A percentile compares a stretch with the other conserved stretches of the same genome.
Evolutionary conservation across 92 coral and sea anemone species (phyloP).

Genomic region (Porites evermanni): DNA sequence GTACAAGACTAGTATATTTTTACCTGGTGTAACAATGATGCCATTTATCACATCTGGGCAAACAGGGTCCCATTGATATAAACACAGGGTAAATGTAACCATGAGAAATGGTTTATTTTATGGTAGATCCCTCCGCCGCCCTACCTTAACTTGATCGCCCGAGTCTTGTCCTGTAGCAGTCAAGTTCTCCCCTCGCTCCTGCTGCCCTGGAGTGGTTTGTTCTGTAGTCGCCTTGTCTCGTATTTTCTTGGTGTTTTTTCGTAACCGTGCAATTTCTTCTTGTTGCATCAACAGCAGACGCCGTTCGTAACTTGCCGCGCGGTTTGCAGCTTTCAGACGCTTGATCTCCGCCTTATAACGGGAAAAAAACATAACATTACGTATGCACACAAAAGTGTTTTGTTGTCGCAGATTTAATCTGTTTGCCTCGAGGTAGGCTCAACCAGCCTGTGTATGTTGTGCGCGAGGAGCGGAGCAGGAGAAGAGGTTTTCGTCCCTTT

Average conservation of each 20-base stretch:
- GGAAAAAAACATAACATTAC: background rate
- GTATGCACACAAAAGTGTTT: background rate
- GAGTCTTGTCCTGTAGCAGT: constrained; percentile 11
- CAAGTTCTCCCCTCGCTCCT: constrained; percentile 12
- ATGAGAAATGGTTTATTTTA: too few relatives aligned
- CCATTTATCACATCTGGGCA: too few relatives aligned
- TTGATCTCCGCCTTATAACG: constrained; percentile 94
- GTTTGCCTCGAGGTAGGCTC: background rate
- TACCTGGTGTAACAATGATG: too few relatives aligned
- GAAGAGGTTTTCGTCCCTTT: background rate
- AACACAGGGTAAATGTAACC: too few relatives aligned
- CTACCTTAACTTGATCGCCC: constrained; percentile 33
- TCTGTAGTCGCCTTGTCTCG: constrained; percentile 72
- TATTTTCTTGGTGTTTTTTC: constrained; percentile 85
- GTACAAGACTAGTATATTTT: too few relatives aligned
- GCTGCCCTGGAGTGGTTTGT: background rate
- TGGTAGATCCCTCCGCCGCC: background rate
- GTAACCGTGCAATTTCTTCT: constrained; percentile 90
- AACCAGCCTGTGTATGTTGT: background rate
- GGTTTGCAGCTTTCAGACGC: constrained; percentile 92
- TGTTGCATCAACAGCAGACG: constrained; percentile 90
- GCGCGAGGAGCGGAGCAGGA: background rate
- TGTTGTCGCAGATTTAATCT: background rate
- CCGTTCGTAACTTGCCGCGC: constrained; percentile 95
- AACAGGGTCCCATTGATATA: too few relatives aligned